These are phyloP conservation scores for Pyrocephalus nanus DNA, from an alignment of 2,797 vertebrate genomes.

Conservation along the genomic window DNA sequence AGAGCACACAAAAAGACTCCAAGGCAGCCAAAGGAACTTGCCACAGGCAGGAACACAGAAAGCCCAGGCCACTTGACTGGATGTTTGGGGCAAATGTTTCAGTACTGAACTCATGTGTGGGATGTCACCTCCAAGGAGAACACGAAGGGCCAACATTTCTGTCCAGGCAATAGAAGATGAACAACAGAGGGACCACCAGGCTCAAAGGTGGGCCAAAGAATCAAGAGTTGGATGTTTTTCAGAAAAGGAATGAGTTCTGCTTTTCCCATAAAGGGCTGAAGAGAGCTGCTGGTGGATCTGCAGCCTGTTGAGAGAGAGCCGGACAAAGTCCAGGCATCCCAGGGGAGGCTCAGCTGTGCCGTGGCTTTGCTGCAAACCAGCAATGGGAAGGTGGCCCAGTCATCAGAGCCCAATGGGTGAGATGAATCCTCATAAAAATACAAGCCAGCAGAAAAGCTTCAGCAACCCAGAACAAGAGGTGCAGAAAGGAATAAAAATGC, in stretches of 20 bases:
- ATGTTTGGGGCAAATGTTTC: neutral
- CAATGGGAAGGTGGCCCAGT: neutral
- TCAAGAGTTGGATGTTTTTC: neutral
- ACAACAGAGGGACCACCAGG: neutral
- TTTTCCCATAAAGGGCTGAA: neutral
- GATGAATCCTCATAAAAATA: neutral
- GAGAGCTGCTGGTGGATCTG: neutral
- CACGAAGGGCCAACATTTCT: neutral
- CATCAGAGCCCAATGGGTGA: neutral
- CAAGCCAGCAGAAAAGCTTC: neutral
- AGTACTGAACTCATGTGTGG: neutral
- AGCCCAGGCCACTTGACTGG: neutral
- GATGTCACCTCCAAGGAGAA: neutral
- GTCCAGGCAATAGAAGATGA: neutral
- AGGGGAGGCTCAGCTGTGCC: neutral
- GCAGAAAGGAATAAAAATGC: neutral
- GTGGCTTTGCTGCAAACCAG: neutral
- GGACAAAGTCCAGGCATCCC: fast-evolving
- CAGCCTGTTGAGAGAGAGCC: fast-evolving
- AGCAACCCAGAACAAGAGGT: neutral
- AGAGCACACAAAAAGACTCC: neutral
- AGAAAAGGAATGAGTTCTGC: neutral
- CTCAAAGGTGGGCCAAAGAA: neutral
- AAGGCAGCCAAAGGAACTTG: neutral
- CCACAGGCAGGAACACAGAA: neutral